A percentile compares a stretch with the other conserved stretches of the same genome.
Evolutionary conservation across 1,140 invertebrate species (phyloP).

Genomic region (Aphis craccivora): DNA sequence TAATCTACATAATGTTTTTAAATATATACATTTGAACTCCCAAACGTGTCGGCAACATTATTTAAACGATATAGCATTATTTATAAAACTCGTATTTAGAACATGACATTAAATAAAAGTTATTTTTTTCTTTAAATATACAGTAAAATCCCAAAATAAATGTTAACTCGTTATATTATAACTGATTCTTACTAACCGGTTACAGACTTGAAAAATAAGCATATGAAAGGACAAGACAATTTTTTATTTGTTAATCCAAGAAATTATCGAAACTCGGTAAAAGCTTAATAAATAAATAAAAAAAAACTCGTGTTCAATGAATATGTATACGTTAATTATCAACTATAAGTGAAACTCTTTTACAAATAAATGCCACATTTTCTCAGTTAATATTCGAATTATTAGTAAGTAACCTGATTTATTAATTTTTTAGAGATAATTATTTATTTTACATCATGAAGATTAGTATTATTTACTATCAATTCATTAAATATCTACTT

Average conservation of each 20-base stretch:
- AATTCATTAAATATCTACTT: neutral
- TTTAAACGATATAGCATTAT: too few relatives aligned
- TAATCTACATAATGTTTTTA: neutral
- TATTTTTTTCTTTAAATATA: constrained; percentile 23
- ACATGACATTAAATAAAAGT: constrained; percentile 1
- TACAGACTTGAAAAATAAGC: constrained; percentile 15
- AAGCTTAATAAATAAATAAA: neutral
- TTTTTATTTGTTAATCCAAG: constrained; percentile 11
- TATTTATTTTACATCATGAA: neutral
- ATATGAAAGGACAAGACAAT: neutral
- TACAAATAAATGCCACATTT: neutral
- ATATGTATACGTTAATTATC: neutral
- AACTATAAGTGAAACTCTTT: neutral
- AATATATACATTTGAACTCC: neutral
- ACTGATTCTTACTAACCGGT: constrained; percentile 12
- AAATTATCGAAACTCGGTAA: neutral
- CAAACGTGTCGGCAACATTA: too few relatives aligned
- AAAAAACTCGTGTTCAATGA: neutral
- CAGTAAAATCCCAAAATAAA: neutral
- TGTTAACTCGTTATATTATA: neutral
- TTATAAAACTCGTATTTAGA: constrained; percentile 16
- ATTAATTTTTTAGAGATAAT: neutral
- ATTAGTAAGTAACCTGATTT: neutral
- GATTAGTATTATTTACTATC: neutral
- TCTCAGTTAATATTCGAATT: neutral